Base-by-base conservation (phyloP, 2,888 invertebrate genomes). In the Lochmaea crataegi region DNA sequence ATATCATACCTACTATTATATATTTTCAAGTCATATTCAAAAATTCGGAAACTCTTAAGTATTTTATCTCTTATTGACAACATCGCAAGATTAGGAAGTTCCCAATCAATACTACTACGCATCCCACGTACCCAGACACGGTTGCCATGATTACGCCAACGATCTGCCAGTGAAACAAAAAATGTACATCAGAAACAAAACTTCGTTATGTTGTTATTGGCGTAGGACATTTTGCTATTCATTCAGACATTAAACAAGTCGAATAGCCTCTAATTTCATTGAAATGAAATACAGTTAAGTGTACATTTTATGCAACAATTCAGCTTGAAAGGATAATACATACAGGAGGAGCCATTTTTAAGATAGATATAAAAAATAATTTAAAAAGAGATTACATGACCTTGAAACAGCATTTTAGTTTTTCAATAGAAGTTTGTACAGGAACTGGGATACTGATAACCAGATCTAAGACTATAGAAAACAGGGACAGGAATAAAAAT, bases 121-220 rank as follows among this genome's bases (percentile, higher is more conserved):
- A 68, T 72, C 73, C 76, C 73, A 76, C 76, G 73, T 76, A 67
- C 66, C 64, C 68, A 69, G 69, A 69, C 75, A 71, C 71, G 69
- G 76, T 76, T 74, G 72, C 72, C 65, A 68, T 68, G 70, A 32
- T 65, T 64, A 64, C 69, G 42, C 10, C n/a, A 41, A 58, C 58
- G 53, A 53, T 53, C 16, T 18, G 18, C 7, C 53, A 53, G 53
- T 53, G 18, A 53, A 53, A 53, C 53, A 53, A 53, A 53, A 53
- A 53, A 48, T 18, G 53, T 53, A 53, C 10, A 53, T 53, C 53
- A 53, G 53, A 11, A 53, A 53, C 18, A 18, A 53, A 53, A 16
- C 16, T 53, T 53, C 18, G 10, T 2, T 16, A 53, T 11, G 53
- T 2, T 16, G 53, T 53, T 53, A 16, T 18, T 53, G 18, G 18